These are phyloP conservation scores for Drosophila leontia DNA, from an alignment of 1,140 invertebrate species.

Conservation along the genomic window DNA sequence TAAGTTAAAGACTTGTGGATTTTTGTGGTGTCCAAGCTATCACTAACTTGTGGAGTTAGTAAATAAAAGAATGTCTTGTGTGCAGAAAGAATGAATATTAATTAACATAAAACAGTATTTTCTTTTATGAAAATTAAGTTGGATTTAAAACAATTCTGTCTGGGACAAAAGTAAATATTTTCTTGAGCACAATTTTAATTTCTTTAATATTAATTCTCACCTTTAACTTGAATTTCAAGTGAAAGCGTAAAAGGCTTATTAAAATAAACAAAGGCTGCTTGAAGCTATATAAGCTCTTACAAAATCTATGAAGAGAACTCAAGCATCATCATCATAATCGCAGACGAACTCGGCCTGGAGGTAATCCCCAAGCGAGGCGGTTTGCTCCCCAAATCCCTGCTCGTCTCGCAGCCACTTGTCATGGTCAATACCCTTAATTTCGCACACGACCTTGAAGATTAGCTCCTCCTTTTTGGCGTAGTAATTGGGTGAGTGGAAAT, in stretches of 20 bases:
- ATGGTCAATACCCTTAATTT: constrained; percentile 42
- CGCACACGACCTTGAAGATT: constrained; percentile 67
- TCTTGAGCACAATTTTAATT: neutral
- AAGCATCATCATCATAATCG: neutral
- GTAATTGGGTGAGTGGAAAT: constrained; percentile 45
- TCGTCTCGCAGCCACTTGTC: constrained; percentile 25
- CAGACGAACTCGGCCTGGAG: constrained; percentile 9
- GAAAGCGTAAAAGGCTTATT: neutral
- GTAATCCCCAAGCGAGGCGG: neutral
- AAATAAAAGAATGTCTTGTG: neutral
- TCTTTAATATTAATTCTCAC: neutral
- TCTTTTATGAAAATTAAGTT: neutral
- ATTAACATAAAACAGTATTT: neutral
- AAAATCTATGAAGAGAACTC: neutral
- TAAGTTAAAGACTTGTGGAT: constrained; percentile 7
- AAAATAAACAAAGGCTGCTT: neutral
- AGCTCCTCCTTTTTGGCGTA: constrained; percentile 59
- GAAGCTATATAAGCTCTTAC: neutral
- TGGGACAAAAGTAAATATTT: too few relatives aligned
- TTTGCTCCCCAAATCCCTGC: constrained; percentile 1
- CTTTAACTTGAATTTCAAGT: neutral
- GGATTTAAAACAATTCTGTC: neutral
- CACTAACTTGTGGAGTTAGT: neutral
- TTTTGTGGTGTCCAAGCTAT: neutral
- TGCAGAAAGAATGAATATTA: neutral